Percentiles rank a stretch among this genome's conserved stretches.
Evolutionary conservation across 1,140 invertebrate genomes (phyloP).

Genomic region (Agrilus planipennis): DNA sequence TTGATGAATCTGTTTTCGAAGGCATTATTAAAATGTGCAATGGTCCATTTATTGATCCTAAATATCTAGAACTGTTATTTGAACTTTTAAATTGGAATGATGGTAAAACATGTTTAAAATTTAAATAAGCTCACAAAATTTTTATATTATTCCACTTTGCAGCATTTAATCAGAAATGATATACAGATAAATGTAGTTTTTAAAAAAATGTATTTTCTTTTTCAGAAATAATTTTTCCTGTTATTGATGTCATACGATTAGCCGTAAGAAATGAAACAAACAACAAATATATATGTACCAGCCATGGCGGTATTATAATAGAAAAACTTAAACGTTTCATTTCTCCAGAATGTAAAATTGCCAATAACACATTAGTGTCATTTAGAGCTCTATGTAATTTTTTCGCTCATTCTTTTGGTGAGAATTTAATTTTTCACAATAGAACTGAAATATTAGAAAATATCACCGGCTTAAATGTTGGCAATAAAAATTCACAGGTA

Average conservation of each 20-base stretch:
- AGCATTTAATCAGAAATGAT: too few relatives aligned
- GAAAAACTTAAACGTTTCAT: slow-evolving; percentile 33
- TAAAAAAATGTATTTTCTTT: slow-evolving; percentile 16
- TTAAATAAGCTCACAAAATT: too few relatives aligned
- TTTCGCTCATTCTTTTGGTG: slow-evolving; percentile 50
- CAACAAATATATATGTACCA: slow-evolving; percentile 45
- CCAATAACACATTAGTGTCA: slow-evolving; percentile 66
- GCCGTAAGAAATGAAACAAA: slow-evolving; percentile 54
- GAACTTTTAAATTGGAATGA: slow-evolving; percentile 65
- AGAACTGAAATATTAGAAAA: slow-evolving; percentile 45
- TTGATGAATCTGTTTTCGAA: slow-evolving; percentile 42
- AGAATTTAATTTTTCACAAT: slow-evolving; percentile 44
- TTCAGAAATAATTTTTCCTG: slow-evolving; percentile 72
- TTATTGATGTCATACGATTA: slow-evolving; percentile 70
- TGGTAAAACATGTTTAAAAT: too few relatives aligned
- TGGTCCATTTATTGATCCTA: slow-evolving; percentile 32
- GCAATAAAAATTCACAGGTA: slow-evolving; percentile 58
- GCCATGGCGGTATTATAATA: slow-evolving; percentile 32
- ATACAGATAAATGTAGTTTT: neutral
- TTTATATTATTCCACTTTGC: too few relatives aligned
- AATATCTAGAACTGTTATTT: slow-evolving; percentile 47
- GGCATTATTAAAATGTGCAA: slow-evolving; percentile 47
- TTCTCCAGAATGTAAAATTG: slow-evolving; percentile 18
- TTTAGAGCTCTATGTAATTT: slow-evolving; percentile 68
- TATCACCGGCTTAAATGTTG: slow-evolving; percentile 40